Percentiles rank a stretch among this genome's conserved stretches.
phyloP scores from a whole-genome alignment of 2,888 invertebrate genomes.

The Mesorhabditis spiculigera region DNA sequence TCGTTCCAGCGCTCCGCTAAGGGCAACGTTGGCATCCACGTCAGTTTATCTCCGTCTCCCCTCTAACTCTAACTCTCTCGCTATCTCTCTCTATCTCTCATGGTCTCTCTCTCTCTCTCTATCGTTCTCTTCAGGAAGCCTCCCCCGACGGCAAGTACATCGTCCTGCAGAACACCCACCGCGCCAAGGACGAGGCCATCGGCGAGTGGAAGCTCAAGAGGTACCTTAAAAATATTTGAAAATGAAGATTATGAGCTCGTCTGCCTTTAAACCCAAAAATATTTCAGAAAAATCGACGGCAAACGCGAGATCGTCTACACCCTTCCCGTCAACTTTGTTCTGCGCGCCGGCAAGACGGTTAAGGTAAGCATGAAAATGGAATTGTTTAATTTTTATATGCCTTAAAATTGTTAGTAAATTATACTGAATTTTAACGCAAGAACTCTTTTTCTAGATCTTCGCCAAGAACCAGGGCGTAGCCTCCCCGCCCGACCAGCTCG shows the following conservation, averaged over 20 bases:
- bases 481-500: conserved; percentile 51
- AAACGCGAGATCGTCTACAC: conserved; percentile 44
- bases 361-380: conserved; percentile 27
- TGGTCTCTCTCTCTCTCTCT: no score
- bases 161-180: conserved; percentile 61
- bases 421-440: neutral
- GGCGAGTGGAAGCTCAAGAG: conserved; percentile 59
- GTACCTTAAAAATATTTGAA: conserved; percentile 49
- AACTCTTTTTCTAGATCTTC: conserved; percentile 41
- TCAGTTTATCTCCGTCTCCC: conserved; percentile 4
- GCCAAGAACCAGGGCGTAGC: conserved; percentile 45
- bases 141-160: conserved; percentile 62
- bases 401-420: conserved; percentile 6
- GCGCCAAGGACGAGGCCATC: conserved; percentile 58
- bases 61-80: neutral
- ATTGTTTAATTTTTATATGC: neutral
- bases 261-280: neutral
- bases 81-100: no score
- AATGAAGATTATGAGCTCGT: conserved; percentile 7
- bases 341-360: conserved; percentile 39
- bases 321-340: conserved; percentile 33
- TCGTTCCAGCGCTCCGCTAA: conserved; percentile 63
- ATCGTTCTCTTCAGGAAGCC: conserved; percentile 54
- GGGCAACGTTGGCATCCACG: conserved; percentile 61
- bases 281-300: conserved; percentile 53